A percentile compares a stretch with the other conserved stretches of the same genome.
These are phyloP conservation scores for Rhynchomys soricoides DNA, from an alignment of 2,113 vertebrate genomes.

Conservation along the genomic window DNA sequence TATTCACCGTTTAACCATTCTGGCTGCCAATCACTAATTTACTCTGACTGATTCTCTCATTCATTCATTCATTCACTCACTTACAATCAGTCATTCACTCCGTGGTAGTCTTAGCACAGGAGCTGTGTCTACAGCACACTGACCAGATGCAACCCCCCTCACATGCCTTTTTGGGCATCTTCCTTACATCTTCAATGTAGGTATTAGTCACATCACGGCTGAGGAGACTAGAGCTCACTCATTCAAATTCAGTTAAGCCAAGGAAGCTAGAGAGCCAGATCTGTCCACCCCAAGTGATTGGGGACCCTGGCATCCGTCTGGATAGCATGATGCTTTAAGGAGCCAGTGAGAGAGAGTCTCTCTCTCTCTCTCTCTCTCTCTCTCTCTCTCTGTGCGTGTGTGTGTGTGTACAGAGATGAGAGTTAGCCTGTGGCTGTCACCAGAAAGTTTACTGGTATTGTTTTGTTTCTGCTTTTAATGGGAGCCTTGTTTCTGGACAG, in stretches of 20 bases:
- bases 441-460: background rate
- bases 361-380: too few species aligned
- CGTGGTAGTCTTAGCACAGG: background rate
- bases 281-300: background rate
- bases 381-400: too few species aligned
- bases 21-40: accelerated
- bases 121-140: accelerated
- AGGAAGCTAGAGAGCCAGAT: constrained; percentile 71
- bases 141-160: background rate
- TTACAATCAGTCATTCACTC: background rate
- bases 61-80: background rate
- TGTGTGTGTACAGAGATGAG: background rate
- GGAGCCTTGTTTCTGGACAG: constrained; percentile 73
- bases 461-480: constrained; percentile 76
- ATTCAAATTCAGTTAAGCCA: background rate
- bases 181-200: accelerated
- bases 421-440: background rate
- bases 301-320: background rate
- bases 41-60: background rate
- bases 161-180: background rate
- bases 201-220: background rate
- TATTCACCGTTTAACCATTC: too few species aligned
- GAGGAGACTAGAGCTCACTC: background rate
- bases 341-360: too few species aligned
- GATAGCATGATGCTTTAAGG: background rate